Conservation (phyloP, 2,113 vertebrate species). For the Myxocyprinus asiaticus region DNA sequence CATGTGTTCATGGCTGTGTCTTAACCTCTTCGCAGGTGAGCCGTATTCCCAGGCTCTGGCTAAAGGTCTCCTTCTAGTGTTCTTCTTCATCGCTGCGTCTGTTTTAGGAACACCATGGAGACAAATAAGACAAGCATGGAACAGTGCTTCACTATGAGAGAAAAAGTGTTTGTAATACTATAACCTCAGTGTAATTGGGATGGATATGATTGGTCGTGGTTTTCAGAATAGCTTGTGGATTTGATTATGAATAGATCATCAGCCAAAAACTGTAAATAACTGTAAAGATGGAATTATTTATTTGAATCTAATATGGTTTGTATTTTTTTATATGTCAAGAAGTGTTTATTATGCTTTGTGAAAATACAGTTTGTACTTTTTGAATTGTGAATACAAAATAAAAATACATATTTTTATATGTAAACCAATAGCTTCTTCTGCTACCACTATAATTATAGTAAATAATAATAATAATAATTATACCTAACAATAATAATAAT, state of each 20-base stretch:
- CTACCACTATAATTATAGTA: too few relatives aligned
- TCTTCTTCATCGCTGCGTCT: slow-evolving; percentile 72
- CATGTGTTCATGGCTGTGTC: neutral
- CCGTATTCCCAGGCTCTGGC: slow-evolving; percentile 80
- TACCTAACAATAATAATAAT: too few relatives aligned
- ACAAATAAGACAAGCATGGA: slow-evolving; percentile 71
- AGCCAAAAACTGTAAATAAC: neutral
- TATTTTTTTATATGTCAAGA: neutral
- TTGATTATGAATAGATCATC: neutral
- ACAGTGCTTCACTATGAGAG: slow-evolving; percentile 24
- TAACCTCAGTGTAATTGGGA: neutral
- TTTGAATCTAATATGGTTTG: neutral
- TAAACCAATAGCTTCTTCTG: neutral
- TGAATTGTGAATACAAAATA: neutral
- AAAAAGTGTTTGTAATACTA: neutral
- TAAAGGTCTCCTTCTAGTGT: slow-evolving; percentile 81
- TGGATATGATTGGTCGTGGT: neutral
- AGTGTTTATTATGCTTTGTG: neutral
- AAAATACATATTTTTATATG: slow-evolving; percentile 1
- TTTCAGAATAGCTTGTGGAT: neutral
- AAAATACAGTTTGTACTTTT: neutral
- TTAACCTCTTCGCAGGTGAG: slow-evolving; percentile 76
- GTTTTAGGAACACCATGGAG: slow-evolving; percentile 80
- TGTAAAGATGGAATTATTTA: neutral
- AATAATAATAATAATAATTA: too few relatives aligned